phyloP scores from a whole-genome alignment of 2,888 invertebrate species.

The Tanytarsus gracilentus region DNA sequence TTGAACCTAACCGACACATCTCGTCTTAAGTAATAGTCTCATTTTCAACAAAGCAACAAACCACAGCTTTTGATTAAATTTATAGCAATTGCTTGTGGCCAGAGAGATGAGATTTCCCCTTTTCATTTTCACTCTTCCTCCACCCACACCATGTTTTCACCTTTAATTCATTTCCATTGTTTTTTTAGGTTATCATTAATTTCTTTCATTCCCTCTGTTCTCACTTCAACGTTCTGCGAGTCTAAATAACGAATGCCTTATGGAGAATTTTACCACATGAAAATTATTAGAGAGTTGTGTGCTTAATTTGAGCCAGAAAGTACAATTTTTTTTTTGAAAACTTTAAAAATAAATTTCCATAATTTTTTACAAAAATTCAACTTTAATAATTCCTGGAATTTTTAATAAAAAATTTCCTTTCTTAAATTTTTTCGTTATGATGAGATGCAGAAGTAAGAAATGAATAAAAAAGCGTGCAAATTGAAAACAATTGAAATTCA shows the following conservation, averaged over 20 bases:
- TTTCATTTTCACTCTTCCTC: background rate
- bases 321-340: background rate
- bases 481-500: slow-evolving; percentile 25
- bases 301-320: background rate
- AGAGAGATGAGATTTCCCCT: slow-evolving; percentile 15
- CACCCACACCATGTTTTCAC: background rate
- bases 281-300: slow-evolving; percentile 20
- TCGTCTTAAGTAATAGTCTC: background rate
- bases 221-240: background rate
- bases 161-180: slow-evolving; percentile 8
- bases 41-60: background rate
- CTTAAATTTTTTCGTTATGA: no score
- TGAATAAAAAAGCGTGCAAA: slow-evolving; percentile 11
- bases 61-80: slow-evolving; percentile 11
- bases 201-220: background rate
- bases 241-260: slow-evolving; percentile 24
- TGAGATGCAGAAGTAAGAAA: no score
- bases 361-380: no score
- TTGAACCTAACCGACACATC: no score
- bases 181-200: slow-evolving; percentile 5
- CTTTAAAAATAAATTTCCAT: no score
- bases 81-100: slow-evolving; percentile 11
- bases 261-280: slow-evolving; percentile 19
- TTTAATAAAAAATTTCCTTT: no score
- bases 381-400: no score